Evolutionary conservation across 1,140 invertebrate species (phyloP).

Genomic region (Drosophila arawakana): DNA sequence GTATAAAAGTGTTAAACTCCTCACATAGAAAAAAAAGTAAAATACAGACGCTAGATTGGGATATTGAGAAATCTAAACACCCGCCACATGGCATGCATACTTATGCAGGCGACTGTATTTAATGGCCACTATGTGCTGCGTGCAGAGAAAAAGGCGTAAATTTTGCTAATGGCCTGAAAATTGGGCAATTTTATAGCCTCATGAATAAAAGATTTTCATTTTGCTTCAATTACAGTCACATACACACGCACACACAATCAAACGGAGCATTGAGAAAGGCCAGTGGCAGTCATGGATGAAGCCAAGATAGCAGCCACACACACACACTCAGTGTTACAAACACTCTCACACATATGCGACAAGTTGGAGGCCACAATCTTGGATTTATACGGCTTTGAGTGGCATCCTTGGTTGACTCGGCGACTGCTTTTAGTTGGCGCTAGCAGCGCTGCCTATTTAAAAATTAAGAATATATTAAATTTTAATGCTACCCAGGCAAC

Average conservation of each 20-base stretch:
- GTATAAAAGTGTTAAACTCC: constrained; percentile 48
- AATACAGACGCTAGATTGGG: constrained; percentile 35
- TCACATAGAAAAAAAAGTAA: constrained; percentile 49
- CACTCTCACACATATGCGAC: constrained; percentile 67
- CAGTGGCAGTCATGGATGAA: constrained; percentile 71
- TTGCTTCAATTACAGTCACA: constrained; percentile 84
- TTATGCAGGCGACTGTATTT: constrained; percentile 82
- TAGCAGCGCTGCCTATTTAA: constrained; percentile 65
- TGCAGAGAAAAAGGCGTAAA: constrained; percentile 84
- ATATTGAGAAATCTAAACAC: constrained; percentile 68
- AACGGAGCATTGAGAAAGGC: constrained; percentile 28
- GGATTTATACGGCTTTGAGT: constrained; percentile 80
- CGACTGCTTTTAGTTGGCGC: constrained; percentile 41
- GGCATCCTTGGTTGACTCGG: constrained; percentile 49
- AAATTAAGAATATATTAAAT: constrained; percentile 79
- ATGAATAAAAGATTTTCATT: constrained; percentile 84
- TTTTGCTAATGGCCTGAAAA: constrained; percentile 85
- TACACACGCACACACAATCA: constrained; percentile 42
- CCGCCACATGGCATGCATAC: constrained; percentile 68
- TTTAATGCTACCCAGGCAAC: constrained; percentile 54
- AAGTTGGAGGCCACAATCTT: constrained; percentile 80
- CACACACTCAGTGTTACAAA: background rate
- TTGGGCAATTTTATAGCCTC: constrained; percentile 85
- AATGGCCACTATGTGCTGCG: constrained; percentile 80
- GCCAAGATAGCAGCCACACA: constrained; percentile 70